Evolutionary conservation across 2,888 invertebrate genomes (phyloP).

Genomic region (Coleophora flavipennella): DNA sequence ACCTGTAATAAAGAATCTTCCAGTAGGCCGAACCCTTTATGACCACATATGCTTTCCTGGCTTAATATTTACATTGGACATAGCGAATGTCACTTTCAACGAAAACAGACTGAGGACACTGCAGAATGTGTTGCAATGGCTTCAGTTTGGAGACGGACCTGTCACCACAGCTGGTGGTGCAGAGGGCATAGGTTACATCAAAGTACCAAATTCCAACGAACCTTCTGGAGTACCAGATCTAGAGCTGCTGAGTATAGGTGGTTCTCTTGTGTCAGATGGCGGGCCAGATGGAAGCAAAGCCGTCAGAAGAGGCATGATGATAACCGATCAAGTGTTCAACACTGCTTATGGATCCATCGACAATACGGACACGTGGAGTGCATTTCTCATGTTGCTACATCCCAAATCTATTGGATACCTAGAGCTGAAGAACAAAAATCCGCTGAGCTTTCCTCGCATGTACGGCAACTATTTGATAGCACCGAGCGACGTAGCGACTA

Average conservation of each 20-base stretch:
- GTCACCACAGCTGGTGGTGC: slow-evolving; percentile 71
- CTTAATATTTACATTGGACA: slow-evolving; percentile 74
- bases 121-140: slow-evolving; percentile 30
- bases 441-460: slow-evolving; percentile 76
- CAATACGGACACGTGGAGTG: slow-evolving; percentile 63
- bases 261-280: slow-evolving; percentile 48
- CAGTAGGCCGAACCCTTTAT: slow-evolving; percentile 76
- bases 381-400: slow-evolving; percentile 76
- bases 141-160: slow-evolving; percentile 50
- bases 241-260: slow-evolving; percentile 77
- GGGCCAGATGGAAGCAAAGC: slow-evolving; percentile 47
- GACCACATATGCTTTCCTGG: slow-evolving; percentile 77
- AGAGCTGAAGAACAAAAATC: slow-evolving; percentile 75
- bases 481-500: slow-evolving; percentile 73
- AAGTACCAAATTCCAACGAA: slow-evolving; percentile 67
- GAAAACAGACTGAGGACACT: slow-evolving; percentile 31
- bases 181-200: slow-evolving; percentile 76
- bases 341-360: slow-evolving; percentile 54
- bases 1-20: slow-evolving; percentile 69
- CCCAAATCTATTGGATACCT: slow-evolving; percentile 80
- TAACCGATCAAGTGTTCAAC: slow-evolving; percentile 53
- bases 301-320: slow-evolving; percentile 51
- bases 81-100: slow-evolving; percentile 29
- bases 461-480: slow-evolving; percentile 79
- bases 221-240: slow-evolving; percentile 76